A percentile compares a stretch with the other conserved stretches of the same genome.
phyloP scores from a whole-genome alignment of 2,113 vertebrate genomes.

The Chloropsis hardwickii region DNA sequence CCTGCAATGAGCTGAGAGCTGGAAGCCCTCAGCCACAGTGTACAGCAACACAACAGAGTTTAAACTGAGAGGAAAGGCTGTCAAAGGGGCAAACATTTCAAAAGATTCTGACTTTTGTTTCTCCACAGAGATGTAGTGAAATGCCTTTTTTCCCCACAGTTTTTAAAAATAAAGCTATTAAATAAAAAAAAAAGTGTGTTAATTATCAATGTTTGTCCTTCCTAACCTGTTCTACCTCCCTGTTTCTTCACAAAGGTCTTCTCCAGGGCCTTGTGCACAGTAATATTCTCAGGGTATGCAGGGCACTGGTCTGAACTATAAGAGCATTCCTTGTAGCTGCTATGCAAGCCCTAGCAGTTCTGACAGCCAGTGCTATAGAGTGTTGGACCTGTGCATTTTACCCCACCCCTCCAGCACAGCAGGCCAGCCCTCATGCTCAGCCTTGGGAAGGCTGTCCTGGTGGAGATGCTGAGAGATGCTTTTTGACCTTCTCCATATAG shows the following conservation, averaged over 20 bases:
- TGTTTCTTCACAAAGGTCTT: not conserved
- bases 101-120: not conserved
- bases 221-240: not conserved
- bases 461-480: not conserved
- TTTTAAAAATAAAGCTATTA: not conserved
- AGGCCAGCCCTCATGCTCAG: not conserved
- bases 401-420: not conserved
- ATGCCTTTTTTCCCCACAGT: not conserved
- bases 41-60: not conserved
- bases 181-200: not conserved
- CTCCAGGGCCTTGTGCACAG: not conserved
- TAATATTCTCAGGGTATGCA: not conserved
- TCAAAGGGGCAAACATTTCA: not conserved
- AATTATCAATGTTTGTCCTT: not conserved
- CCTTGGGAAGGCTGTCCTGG: not conserved
- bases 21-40: not conserved
- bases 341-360: rapidly evolving
- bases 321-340: not conserved
- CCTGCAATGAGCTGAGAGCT: not conserved
- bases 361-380: not conserved
- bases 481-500: not conserved
- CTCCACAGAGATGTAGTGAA: not conserved
- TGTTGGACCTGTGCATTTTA: not conserved
- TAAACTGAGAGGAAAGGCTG: not conserved
- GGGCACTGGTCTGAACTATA: not conserved